Conservation (phyloP, 2,888 invertebrate species). For the Branchinecta sandiegonensis region DNA sequence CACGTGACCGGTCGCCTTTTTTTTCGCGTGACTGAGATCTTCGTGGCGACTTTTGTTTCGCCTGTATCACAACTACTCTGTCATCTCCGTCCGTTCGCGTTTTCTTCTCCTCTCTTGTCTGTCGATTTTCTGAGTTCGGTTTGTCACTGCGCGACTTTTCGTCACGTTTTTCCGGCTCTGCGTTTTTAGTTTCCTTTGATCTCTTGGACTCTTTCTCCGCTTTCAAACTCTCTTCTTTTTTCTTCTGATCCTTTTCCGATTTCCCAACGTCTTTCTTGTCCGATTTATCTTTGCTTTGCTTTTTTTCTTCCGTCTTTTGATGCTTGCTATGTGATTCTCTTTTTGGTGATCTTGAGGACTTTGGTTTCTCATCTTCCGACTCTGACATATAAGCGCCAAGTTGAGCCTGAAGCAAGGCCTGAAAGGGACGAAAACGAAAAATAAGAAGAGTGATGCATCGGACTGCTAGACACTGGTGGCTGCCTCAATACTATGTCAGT, state of each 20-base stretch:
- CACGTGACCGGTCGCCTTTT: not conserved
- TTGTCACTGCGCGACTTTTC: not conserved
- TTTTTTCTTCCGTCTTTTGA: conserved; percentile 24
- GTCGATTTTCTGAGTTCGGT: not conserved
- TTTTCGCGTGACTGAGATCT: conserved; percentile 2
- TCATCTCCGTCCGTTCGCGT: not conserved
- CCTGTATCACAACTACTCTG: not conserved
- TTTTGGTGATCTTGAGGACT: conserved; percentile 25
- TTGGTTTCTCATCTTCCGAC: conserved; percentile 34
- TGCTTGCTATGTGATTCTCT: conserved; percentile 22
- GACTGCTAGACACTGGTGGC: conserved; percentile 1
- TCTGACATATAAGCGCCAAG: conserved; percentile 54
- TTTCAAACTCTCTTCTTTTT: conserved; percentile 32
- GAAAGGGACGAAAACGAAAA: conserved; percentile 18
- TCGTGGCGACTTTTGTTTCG: conserved; percentile 10
- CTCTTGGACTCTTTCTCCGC: conserved; percentile 31
- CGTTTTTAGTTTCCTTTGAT: not conserved
- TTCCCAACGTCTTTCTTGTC: conserved; percentile 25
- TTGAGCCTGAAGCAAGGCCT: conserved; percentile 53
- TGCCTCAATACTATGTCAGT: too few species aligned
- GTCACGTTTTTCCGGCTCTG: not conserved
- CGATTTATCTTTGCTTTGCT: conserved; percentile 24
- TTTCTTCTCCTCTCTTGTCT: not conserved
- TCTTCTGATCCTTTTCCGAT: conserved; percentile 35
- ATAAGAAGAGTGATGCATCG: not conserved